These are phyloP conservation scores for Leontocebus nigricollis DNA, from an alignment of 2,797 vertebrate species.

Conservation along the genomic window DNA sequence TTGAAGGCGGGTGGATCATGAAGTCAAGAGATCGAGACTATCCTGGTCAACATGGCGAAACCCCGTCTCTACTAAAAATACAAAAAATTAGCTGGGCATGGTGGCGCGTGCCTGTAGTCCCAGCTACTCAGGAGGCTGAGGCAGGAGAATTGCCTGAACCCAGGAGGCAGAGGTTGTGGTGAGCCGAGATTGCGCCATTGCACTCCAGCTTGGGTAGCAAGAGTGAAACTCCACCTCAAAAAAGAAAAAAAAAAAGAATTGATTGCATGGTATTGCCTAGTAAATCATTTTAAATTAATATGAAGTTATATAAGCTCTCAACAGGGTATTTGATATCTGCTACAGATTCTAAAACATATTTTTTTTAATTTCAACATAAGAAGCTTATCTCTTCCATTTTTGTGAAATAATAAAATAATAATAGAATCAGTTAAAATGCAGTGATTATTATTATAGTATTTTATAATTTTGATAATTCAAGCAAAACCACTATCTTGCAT, in stretches of 20 bases:
- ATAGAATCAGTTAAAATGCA: neutral
- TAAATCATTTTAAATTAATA: neutral
- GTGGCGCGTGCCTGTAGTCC: too few relatives aligned
- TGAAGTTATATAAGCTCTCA: neutral
- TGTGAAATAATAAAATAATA: neutral
- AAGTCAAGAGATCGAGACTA: too few relatives aligned
- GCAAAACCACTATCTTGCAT: neutral
- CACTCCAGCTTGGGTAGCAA: too few relatives aligned
- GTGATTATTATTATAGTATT: neutral
- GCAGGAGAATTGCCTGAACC: too few relatives aligned
- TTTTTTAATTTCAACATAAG: neutral
- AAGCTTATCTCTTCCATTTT: neutral
- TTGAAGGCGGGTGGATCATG: too few relatives aligned
- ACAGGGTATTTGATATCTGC: neutral
- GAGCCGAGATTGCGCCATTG: too few relatives aligned
- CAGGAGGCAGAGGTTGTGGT: too few relatives aligned
- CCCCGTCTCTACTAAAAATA: too few relatives aligned
- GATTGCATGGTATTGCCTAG: neutral
- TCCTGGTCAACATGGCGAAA: too few relatives aligned
- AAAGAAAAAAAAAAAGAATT: neutral
- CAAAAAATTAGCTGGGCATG: too few relatives aligned
- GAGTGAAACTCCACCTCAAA: too few relatives aligned
- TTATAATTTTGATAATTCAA: slow-evolving; percentile 1
- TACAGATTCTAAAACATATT: neutral
- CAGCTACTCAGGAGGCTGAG: too few relatives aligned